A percentile compares a stretch with the other conserved stretches of the same genome.
phyloP scores from a whole-genome alignment of 2,888 invertebrate species.

The Drosophila neotestacea region DNA sequence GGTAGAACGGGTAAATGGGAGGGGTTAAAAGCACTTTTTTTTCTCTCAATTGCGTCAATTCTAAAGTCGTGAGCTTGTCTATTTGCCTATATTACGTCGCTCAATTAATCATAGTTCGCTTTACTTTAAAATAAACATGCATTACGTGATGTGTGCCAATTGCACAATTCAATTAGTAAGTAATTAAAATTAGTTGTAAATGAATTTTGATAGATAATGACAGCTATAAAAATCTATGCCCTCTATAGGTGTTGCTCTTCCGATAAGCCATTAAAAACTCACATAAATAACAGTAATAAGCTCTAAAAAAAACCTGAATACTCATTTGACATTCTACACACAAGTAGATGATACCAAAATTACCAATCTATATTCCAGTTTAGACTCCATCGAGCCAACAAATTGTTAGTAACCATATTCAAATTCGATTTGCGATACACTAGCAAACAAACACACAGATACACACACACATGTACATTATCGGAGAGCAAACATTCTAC shows the following conservation, averaged over 20 bases:
- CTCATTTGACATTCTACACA: constrained; percentile 41
- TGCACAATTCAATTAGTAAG: constrained; percentile 9
- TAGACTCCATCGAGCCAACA: constrained; percentile 52
- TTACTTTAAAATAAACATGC: constrained; percentile 32
- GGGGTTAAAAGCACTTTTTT: constrained; percentile 10
- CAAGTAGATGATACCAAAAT: constrained; percentile 30
- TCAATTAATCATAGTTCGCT: constrained; percentile 61
- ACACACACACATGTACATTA: constrained; percentile 2
- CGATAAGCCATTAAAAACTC: constrained; percentile 9
- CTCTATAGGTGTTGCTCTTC: background rate
- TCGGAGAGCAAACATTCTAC: constrained; percentile 40
- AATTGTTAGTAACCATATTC: constrained; percentile 71
- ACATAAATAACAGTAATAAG: constrained; percentile 44
- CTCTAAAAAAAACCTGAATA: constrained; percentile 15
- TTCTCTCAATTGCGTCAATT: constrained; percentile 53
- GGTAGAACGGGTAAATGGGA: background rate
- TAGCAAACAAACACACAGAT: constrained; percentile 27
- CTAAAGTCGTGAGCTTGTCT: constrained; percentile 15
- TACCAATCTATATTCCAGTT: constrained; percentile 56
- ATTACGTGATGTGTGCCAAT: constrained; percentile 40
- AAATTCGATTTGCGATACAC: constrained; percentile 56
- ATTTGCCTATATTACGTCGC: constrained; percentile 67
- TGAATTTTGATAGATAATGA: background rate
- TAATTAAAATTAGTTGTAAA: background rate
- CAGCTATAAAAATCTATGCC: background rate